phyloP scores from a whole-genome alignment of 2,113 vertebrate species.

The Bos indicus region DNA sequence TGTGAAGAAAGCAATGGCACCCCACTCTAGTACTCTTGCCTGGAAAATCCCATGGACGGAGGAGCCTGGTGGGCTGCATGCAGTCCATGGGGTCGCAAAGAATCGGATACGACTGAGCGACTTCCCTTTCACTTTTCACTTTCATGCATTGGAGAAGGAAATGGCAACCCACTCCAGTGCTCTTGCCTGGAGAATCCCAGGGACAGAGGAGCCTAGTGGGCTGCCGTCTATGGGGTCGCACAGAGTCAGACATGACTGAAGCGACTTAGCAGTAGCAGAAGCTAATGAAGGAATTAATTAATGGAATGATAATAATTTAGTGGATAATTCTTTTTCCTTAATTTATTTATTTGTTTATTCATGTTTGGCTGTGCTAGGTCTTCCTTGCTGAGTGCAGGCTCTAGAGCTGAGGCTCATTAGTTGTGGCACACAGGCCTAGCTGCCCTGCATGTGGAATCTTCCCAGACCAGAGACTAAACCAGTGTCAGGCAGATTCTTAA shows the following conservation, averaged over 20 bases:
- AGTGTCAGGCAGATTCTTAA: not conserved
- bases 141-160: too few species aligned
- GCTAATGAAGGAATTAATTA: not conserved
- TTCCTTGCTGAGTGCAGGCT: not conserved
- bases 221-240: too few species aligned
- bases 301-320: not conserved
- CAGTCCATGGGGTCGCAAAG: too few species aligned
- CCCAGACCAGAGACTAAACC: not conserved
- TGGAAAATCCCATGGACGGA: too few species aligned
- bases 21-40: too few species aligned
- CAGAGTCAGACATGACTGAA: too few species aligned
- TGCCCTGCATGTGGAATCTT: not conserved
- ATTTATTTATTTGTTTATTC: not conserved
- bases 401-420: not conserved
- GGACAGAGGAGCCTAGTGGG: too few species aligned
- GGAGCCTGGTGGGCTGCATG: too few species aligned
- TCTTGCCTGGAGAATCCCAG: too few species aligned
- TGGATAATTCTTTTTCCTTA: not conserved
- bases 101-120: too few species aligned
- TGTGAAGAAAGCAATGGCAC: not conserved
- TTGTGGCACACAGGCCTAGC: not conserved
- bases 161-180: too few species aligned
- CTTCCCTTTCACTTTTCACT: too few species aligned
- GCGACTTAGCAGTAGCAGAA: not conserved
- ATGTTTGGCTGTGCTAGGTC: not conserved